phyloP scores from a whole-genome alignment of 2,797 vertebrate genomes.

The Valencia hispanica region DNA sequence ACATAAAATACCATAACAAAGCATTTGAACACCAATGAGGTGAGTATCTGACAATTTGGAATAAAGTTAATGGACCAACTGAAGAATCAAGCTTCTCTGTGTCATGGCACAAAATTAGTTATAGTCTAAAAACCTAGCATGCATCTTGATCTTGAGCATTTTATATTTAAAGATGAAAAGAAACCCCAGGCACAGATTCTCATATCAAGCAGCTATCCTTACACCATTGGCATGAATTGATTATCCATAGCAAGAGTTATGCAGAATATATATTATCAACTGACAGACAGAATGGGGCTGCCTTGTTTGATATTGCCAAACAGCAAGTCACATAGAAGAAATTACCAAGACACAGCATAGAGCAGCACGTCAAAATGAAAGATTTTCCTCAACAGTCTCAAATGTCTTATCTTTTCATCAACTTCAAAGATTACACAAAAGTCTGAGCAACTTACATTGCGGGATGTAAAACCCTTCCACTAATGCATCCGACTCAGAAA shows the following conservation, averaged over 20 bases:
- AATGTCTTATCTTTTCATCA: neutral
- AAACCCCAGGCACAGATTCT: neutral
- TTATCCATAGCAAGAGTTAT: neutral
- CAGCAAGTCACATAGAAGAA: neutral
- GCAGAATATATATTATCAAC: neutral
- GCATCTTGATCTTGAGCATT: neutral
- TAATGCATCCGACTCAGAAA: constrained; percentile 5
- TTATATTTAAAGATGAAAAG: neutral
- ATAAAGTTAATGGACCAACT: no score
- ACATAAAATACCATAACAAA: neutral
- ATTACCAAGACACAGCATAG: neutral
- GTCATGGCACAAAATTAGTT: no score
- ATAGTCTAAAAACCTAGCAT: no score
- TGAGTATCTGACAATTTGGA: no score
- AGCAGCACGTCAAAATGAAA: neutral
- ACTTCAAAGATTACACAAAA: neutral
- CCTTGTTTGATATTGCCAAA: neutral
- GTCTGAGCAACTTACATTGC: neutral
- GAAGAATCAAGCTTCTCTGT: no score
- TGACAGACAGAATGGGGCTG: neutral
- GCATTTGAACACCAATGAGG: no score
- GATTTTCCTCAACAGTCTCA: neutral
- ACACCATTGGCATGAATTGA: neutral
- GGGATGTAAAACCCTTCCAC: neutral
- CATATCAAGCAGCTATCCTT: neutral